Percentiles rank a stretch among this genome's conserved stretches.
Evolutionary conservation across 92 coral and sea anemone genomes (phyloP).

Genomic region (Parazoanthus swiftii): DNA sequence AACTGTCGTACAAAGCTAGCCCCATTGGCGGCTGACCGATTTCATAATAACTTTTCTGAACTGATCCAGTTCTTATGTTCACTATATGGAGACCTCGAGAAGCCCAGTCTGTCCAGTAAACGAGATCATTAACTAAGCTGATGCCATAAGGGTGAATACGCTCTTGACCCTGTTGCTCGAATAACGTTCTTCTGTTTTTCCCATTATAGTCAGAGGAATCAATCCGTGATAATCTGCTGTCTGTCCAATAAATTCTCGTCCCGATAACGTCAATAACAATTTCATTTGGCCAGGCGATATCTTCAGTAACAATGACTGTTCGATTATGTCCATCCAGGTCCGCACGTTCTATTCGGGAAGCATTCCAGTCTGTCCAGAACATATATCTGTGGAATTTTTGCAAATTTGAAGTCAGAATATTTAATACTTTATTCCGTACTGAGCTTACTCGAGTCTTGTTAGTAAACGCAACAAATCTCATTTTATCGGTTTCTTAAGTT

Average conservation of each 20-base stretch:
- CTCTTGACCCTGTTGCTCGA: background rate
- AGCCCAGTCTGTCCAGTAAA: slow-evolving; percentile 41
- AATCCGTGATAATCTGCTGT: slow-evolving; percentile 6
- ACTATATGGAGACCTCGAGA: slow-evolving; percentile 19
- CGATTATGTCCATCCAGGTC: slow-evolving; percentile 34
- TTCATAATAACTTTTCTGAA: background rate
- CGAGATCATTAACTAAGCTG: background rate
- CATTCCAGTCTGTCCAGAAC: slow-evolving; percentile 44
- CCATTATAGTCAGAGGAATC: slow-evolving; percentile 32
- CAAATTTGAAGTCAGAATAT: too few species aligned
- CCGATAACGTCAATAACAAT: slow-evolving; percentile 15
- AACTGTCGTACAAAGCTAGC: background rate
- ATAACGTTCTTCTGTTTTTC: slow-evolving; percentile 16
- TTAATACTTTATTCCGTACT: background rate
- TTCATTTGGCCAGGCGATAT: slow-evolving; percentile 35
- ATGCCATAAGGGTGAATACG: slow-evolving; percentile 27
- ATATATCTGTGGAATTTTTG: background rate
- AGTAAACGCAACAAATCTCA: background rate
- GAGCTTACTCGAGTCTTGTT: background rate
- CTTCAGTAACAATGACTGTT: background rate
- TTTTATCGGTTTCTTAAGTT: too few species aligned
- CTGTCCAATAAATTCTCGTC: slow-evolving; percentile 25
- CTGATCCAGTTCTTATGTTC: background rate
- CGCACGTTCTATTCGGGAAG: slow-evolving; percentile 37
- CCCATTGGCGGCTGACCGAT: slow-evolving; percentile 9